A percentile compares a stretch with the other conserved stretches of the same genome.
Evolutionary conservation across 2,888 invertebrate genomes (phyloP).

Genomic region (Sceliomorpha sp.): DNA sequence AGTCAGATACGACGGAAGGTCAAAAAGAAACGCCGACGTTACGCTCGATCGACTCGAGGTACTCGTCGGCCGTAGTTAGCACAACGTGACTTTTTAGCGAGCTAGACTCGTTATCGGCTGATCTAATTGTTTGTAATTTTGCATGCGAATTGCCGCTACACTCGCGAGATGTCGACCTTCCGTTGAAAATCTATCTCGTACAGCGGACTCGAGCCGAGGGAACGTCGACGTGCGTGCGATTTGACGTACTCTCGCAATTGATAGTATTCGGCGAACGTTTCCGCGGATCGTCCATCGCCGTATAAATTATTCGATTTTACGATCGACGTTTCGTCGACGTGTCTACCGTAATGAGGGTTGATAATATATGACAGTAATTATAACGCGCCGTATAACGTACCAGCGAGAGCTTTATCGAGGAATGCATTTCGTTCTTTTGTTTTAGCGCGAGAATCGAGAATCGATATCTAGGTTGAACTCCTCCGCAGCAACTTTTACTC

Average conservation of each 20-base stretch:
- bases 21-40: slow-evolving; percentile 33
- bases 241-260: slow-evolving; percentile 44
- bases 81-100: slow-evolving; percentile 12
- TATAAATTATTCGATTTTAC: slow-evolving; percentile 53
- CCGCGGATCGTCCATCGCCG: slow-evolving; percentile 45
- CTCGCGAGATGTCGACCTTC: slow-evolving; percentile 19
- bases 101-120: slow-evolving; percentile 10
- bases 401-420: slow-evolving; percentile 9
- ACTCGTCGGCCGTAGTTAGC: slow-evolving; percentile 17
- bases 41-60: slow-evolving; percentile 22
- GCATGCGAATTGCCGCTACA: slow-evolving; percentile 3
- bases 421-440: slow-evolving; percentile 9
- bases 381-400: slow-evolving; percentile 28
- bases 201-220: slow-evolving; percentile 27
- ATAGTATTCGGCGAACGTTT: slow-evolving; percentile 46
- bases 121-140: slow-evolving; percentile 20
- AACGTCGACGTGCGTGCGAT: slow-evolving; percentile 42
- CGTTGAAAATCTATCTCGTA: slow-evolving; percentile 14
- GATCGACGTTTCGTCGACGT: slow-evolving; percentile 35
- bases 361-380: slow-evolving; percentile 49
- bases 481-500: slow-evolving; percentile 3
- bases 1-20: slow-evolving; percentile 23
- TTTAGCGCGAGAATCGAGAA: background rate
- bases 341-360: slow-evolving; percentile 47
- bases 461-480: slow-evolving; percentile 10